Evolutionary conservation across 2,888 invertebrate genomes (phyloP), one percentile per base, ranked within the genome.

Genomic region (Agrotis exclamationis): DNA sequence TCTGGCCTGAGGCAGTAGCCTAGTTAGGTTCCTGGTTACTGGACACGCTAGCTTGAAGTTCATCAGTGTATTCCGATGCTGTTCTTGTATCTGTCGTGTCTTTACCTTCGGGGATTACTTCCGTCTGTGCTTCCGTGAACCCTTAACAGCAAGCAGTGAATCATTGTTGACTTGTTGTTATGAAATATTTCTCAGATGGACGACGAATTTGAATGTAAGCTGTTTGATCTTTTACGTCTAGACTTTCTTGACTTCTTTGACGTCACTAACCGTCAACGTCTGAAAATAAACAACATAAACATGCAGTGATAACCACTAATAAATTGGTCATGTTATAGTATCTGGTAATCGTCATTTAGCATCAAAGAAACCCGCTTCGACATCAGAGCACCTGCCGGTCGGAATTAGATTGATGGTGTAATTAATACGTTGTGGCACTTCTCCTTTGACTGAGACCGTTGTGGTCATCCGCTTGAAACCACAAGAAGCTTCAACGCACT

Each of bases 371-470:
- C 64, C 65, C 59, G 58, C 67, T 54, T 82, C 33, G 72, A 71
- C 44, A 58, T 48, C 48, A 14, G 57, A 68, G 54, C 72, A 78
- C 65, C 64, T 66, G 64, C 54, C 50, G 16, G 3, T 39, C 11
- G 13, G 60, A 66, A 65, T 82, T 56, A 82, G 79, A 82, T 72
- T 78, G 67, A 82, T 82, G 53, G 70, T 63, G 62, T 72, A 79
- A 82, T 72, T 71, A 79, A 82, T 82, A 82, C 63, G 57, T 39
- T 62, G 64, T 71, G 67, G 72, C 67, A 70, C 54, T 51, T 64
- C 44, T 64, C 62, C 67, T 79, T 79, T 81, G 82, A 76, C 50
- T 28, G 18, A 48, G 48, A 57, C 63, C 82, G 82, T 78, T 70
- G 81, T 76, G 82, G 82, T 81, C 65, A 79, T 57, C 59, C 45